A percentile compares a stretch with the other conserved stretches of the same genome.
These are phyloP conservation scores for Archips crataeganus DNA, from an alignment of 2,888 invertebrate species.

Conservation along the genomic window DNA sequence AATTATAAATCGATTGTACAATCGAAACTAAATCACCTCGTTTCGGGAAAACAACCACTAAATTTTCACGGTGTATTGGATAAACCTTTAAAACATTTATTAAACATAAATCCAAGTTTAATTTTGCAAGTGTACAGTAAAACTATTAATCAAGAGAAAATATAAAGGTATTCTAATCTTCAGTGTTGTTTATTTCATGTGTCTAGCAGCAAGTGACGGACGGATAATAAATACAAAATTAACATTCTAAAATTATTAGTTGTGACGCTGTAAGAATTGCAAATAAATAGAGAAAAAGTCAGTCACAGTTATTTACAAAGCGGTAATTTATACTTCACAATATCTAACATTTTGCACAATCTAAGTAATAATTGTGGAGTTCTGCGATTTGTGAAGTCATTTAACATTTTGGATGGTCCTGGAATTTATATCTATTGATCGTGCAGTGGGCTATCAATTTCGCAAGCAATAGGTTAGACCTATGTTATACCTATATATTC, in stretches of 20 bases:
- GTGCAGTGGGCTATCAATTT: no score
- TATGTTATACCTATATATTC: no score
- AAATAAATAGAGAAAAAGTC: not conserved
- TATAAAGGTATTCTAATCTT: not conserved
- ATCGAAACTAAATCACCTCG: no score
- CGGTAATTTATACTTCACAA: not conserved
- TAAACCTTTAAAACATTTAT: not conserved
- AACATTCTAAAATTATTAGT: not conserved
- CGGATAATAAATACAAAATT: constrained; percentile 5
- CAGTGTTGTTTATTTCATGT: not conserved
- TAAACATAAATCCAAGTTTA: not conserved
- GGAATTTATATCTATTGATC: no score
- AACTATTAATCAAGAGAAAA: not conserved
- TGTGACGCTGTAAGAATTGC: not conserved
- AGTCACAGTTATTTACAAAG: constrained; percentile 6
- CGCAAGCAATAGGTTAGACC: no score
- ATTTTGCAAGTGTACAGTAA: not conserved
- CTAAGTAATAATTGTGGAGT: not conserved
- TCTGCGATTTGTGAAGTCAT: not conserved
- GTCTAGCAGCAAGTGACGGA: not conserved
- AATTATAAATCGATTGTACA: no score
- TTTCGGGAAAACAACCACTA: no score
- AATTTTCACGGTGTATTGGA: not conserved
- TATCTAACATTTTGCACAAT: not conserved
- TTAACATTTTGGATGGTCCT: no score